phyloP scores from a whole-genome alignment of 2,113 vertebrate species.

The Odontophorus gujanensis region DNA sequence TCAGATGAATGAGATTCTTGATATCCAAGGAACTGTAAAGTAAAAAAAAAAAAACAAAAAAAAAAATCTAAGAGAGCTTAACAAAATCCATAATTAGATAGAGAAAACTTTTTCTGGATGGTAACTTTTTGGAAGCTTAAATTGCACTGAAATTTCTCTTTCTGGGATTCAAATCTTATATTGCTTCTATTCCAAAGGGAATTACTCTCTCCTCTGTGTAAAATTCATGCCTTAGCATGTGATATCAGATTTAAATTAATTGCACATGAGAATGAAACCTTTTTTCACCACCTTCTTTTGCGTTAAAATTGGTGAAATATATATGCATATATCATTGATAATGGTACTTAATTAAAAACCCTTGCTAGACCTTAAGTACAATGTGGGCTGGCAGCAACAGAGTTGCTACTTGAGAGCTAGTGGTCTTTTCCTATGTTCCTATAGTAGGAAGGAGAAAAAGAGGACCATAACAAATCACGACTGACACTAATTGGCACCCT shows the following conservation, averaged over 20 bases:
- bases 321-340: not conserved
- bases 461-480: not conserved
- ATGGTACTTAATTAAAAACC: constrained; percentile 7
- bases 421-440: not conserved
- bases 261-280: not conserved
- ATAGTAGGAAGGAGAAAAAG: not conserved
- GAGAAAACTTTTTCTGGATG: not conserved
- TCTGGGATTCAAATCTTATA: not conserved
- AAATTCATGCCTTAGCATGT: not conserved
- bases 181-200: not conserved
- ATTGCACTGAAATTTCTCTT: not conserved
- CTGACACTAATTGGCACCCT: constrained; percentile 35
- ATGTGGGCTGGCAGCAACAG: not conserved
- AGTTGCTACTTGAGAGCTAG: not conserved
- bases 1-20: not conserved
- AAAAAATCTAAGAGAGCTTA: not conserved
- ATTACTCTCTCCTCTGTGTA: not conserved
- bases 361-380: not conserved
- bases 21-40: not conserved
- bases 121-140: not conserved
- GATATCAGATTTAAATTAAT: not conserved
- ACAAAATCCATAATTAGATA: not conserved
- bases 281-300: not conserved
- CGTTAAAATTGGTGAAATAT: not conserved
- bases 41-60: constrained; percentile 10